Evolutionary conservation across 2,888 invertebrate species (phyloP), one percentile per base, ranked within the genome.

Genomic region (Dastarcus helophoroides): DNA sequence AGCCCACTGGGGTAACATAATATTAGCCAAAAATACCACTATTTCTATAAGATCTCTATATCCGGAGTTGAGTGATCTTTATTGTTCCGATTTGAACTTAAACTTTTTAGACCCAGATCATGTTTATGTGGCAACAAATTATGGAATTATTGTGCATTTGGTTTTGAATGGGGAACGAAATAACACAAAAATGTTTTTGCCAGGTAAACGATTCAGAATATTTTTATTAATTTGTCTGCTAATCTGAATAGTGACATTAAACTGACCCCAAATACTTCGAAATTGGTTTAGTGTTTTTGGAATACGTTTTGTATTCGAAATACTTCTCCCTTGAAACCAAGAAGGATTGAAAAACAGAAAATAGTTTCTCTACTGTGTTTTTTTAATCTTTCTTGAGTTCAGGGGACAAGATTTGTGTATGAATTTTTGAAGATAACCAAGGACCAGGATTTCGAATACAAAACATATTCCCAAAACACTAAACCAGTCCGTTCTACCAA

Each of bases 91-190:
- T 37, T 58, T 68, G 51, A 53, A 56, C 40, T 48, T 66, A 10
- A 63, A 62, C 40, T 47, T 48, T 14, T 41, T 53, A 16, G 58
- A 65, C 47, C 51, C 51, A 14, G 64, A 63, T 44, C 58, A 63
- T 47, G 45, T 66, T 30, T 67, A 62, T 40, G 46, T 69, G 31
- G 60, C 63, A 3, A 64, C 65, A 21, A 67, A 67, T 48, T 59
- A 61, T 29, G 65, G 60, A 16, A 48, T 48, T 33, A 47, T 65
- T 32, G 44, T 68, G 29, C 65, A 67, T 47, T 53, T 51, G 42
- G 35, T 53, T 14, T 36, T 51, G 22, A 52, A 47, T 29, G 56
- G 55, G 14, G 46, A 49, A 3, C 57, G 52, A 40, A 42, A 48
- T 8, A 46, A 40, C 22, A 53, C 55, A 3, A 53, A 51, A 36